Base-by-base conservation (phyloP, 2,113 vertebrate genomes). In the Oreocharis arfaki region DNA sequence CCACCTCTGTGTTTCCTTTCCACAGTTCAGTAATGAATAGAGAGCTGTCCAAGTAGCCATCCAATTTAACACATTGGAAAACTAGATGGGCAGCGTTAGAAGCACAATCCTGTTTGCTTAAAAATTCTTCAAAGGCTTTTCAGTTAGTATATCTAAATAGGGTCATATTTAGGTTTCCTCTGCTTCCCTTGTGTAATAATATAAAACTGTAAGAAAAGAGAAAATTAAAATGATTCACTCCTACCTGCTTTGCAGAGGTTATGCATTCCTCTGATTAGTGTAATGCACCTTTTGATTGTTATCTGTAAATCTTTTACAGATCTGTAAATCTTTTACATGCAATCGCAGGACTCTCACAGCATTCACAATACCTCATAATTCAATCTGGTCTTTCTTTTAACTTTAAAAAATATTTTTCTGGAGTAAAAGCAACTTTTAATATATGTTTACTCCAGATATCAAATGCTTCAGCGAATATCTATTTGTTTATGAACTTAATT, bases 11-110 rank as follows among this genome's bases (percentile, higher is more conserved):
- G 98, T 98, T 99, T 99, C 98, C 97, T 99, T 99, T 98, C 98
- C 98, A 98, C 97, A 94, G 97, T 98, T 98, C 98, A 97, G 98
- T 99, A 99, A 99, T 99, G 99, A 99, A 99, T 98, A 98, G 98
- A 98, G 98, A 99, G 99, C 99, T 99, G 99, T 99, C 97, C 98
- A 97, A 98, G 98, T 98, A 97, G 98, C 98, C 96, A 97, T 98
- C 98, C 98, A 99, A 98, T 99, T 99, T 98, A 98, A 98, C 98
- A 97, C 98, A 33, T 71, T 98, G 98, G 98, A 98, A 99, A 99
- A 98, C 98, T 99, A 98, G 98, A 98, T 98, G 98, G 98, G 98
- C 98, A 98, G 97, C 81, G 44, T 98, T 98, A 93, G 97, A 98
- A 97, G 97, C 98, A 97, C 97, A 97, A 96, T 98, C 96, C 97